Base-by-base conservation (phyloP, 2,797 vertebrate genomes). In the Scolopax rusticola region DNA sequence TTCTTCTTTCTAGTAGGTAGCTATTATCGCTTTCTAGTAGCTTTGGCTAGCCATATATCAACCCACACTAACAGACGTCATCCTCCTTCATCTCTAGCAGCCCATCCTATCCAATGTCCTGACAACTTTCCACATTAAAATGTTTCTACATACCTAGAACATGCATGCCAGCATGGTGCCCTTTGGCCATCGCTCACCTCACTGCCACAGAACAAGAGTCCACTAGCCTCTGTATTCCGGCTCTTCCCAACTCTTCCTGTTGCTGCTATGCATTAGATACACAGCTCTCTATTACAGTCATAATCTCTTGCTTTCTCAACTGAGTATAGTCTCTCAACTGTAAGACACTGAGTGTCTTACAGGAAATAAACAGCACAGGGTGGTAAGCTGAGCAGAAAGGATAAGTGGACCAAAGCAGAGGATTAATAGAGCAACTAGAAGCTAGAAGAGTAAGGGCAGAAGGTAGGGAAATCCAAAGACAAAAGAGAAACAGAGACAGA, bases 121-220 rank as follows among this genome's bases (percentile, higher is more conserved):
- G 27, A 33, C 25, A 70, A 5, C 3, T 40, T 84, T 19, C 25
- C 4, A 1, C 4, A 16, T 10, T 23, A 25, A 18, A 30, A 1
- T 11, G 5, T 57, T 79, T 80, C 54, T 16, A 10, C 1, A 13
- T 12, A 6, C n/a, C 16, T 45, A 33, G 14, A 0, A 0, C 14
- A 14, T 3, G 4, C 20, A 30, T 6, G 12, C 3, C 41, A 33
- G 12, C 15, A 20, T 1, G 1, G 40, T 17, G 25, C 7, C 11
- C 40, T 70, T 63, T 43, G 30, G 4, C 25, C 6, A 1, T 43
- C 61, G 60, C 43, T 38, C 27, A 30, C 12, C 16, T 59, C 47
- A 4, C 15, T 67, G 59, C 15, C 14, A 15, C 0, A 8, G 24
- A 8, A 8, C 15, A 60, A 32, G 19, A 4, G 25, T 65, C 23